Evolutionary conservation across 2,113 vertebrate species (phyloP).

Genomic region (Urocolius indicus): DNA sequence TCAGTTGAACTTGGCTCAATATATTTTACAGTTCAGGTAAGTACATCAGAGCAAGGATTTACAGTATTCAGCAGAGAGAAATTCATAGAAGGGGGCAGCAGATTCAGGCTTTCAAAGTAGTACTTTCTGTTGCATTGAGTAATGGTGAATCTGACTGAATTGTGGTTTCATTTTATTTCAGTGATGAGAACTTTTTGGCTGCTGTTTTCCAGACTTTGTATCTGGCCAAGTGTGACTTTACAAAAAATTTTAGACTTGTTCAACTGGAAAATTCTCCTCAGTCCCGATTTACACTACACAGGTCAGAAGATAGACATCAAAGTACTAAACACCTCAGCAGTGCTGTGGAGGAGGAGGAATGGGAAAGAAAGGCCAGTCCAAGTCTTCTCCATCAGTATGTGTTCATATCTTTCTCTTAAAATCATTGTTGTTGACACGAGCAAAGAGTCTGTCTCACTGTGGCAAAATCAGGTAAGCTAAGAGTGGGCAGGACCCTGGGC

Average conservation of each 20-base stretch:
- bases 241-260: neutral
- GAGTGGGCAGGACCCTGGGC: neutral
- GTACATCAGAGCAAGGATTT: neutral
- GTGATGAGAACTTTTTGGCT: neutral
- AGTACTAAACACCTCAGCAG: neutral
- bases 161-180: constrained; percentile 9
- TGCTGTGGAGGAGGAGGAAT: neutral
- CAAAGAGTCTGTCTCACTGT: neutral
- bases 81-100: neutral
- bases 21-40: neutral
- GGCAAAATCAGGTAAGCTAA: neutral
- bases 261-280: neutral
- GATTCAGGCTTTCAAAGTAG: neutral
- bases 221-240: neutral
- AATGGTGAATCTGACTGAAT: neutral
- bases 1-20: neutral
- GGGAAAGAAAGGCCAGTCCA: neutral
- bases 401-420: neutral
- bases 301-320: neutral
- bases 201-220: neutral
- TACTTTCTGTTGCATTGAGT: neutral
- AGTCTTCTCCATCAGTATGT: neutral
- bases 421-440: neutral
- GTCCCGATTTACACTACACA: neutral
- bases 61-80: neutral